These are phyloP conservation scores for Euglossa dilemma DNA, from an alignment of 1,140 invertebrate species.

Conservation along the genomic window DNA sequence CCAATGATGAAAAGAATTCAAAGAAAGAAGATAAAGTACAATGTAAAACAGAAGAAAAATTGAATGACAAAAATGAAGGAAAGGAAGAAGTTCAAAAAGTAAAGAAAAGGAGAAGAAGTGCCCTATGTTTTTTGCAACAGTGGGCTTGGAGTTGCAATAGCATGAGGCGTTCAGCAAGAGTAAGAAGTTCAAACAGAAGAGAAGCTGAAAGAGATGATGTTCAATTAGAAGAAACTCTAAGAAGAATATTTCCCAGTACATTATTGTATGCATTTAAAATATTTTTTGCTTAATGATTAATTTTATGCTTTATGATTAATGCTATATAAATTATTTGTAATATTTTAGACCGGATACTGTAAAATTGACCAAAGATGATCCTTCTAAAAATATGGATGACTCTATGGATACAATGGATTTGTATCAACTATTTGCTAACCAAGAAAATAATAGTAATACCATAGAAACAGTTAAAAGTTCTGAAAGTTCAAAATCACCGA, in stretches of 20 bases:
- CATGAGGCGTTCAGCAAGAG: slow-evolving; percentile 87
- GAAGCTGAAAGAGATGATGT: slow-evolving; percentile 86
- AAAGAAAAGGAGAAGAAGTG: slow-evolving; percentile 86
- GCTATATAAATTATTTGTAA: slow-evolving; percentile 1
- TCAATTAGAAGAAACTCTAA: slow-evolving; percentile 86
- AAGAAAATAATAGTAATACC: slow-evolving; percentile 77
- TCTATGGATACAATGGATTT: slow-evolving; percentile 86
- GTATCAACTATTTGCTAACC: slow-evolving; percentile 85
- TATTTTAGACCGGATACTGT: slow-evolving; percentile 68
- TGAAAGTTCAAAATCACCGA: slow-evolving; percentile 76
- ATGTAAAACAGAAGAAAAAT: slow-evolving; percentile 72
- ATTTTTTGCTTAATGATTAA: slow-evolving; percentile 7
- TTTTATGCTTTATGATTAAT: neutral
- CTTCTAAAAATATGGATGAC: slow-evolving; percentile 81
- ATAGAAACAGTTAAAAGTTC: slow-evolving; percentile 74
- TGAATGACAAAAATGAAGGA: slow-evolving; percentile 73
- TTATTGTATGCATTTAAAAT: slow-evolving; percentile 80
- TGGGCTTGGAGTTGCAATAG: slow-evolving; percentile 87
- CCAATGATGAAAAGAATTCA: slow-evolving; percentile 52
- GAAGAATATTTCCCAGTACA: slow-evolving; percentile 84
- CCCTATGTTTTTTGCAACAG: slow-evolving; percentile 86
- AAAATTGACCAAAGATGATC: slow-evolving; percentile 78
- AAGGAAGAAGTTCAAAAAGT: slow-evolving; percentile 83
- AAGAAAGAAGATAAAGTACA: slow-evolving; percentile 58
- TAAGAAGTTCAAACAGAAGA: slow-evolving; percentile 82